Evolutionary conservation across 2,797 vertebrate species (phyloP).

Genomic region (Sebastes aleutianus): DNA sequence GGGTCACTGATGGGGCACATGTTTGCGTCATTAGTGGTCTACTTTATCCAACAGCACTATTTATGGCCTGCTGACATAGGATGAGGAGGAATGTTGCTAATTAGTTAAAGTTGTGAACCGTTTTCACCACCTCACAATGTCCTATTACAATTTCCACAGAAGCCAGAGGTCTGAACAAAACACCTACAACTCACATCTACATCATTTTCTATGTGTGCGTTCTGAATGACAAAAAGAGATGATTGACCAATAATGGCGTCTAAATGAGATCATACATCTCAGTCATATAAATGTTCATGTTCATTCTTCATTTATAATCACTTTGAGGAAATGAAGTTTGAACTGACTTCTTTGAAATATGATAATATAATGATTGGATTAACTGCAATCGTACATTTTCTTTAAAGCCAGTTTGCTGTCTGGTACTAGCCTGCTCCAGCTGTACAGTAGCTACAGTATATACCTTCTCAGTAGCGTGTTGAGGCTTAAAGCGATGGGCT

Average conservation of each 20-base stretch:
- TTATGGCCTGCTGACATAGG: not conserved
- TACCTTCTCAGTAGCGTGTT: slow-evolving; percentile 44
- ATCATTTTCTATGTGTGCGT: not conserved
- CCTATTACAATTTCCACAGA: not conserved
- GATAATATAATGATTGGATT: not conserved
- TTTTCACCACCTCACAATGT: not conserved
- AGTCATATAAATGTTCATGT: not conserved
- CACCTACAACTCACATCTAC: not conserved
- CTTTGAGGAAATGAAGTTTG: not conserved
- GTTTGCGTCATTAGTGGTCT: not conserved
- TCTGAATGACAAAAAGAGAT: not conserved
- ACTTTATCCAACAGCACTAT: not conserved
- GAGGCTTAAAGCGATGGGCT: slow-evolving; percentile 74
- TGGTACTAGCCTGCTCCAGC: slow-evolving; percentile 12
- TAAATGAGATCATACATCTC: not conserved
- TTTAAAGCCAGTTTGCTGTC: not conserved
- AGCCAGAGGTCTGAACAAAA: not conserved
- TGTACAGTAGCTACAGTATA: slow-evolving; percentile 22
- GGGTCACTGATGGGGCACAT: not conserved
- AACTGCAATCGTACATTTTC: not conserved
- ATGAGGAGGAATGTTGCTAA: not conserved
- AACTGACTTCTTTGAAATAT: not conserved
- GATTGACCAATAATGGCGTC: not conserved
- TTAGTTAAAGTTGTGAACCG: not conserved
- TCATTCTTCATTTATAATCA: not conserved